These are phyloP conservation scores for Pelobates cultripes DNA, from an alignment of 2,797 vertebrate species.

Conservation along the genomic window DNA sequence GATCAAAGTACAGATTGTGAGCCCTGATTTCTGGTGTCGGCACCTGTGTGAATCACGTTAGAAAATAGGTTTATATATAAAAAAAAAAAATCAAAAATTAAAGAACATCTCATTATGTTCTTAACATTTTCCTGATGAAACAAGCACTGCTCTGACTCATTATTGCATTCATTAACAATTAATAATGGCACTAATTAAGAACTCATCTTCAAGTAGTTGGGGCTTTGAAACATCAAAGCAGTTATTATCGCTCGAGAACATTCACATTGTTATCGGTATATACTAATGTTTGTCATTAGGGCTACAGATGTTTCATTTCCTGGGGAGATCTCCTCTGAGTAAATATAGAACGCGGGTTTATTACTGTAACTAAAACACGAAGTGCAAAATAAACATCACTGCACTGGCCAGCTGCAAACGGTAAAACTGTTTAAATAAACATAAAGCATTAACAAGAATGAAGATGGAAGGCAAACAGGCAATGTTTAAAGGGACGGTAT, in stretches of 20 bases:
- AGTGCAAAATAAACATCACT: not conserved
- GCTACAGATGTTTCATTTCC: conserved; percentile 22
- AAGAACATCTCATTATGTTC: not conserved
- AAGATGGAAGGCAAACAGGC: not conserved
- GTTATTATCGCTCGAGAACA: conserved; percentile 2
- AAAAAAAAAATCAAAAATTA: not conserved
- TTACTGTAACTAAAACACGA: not conserved
- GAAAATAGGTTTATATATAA: not conserved
- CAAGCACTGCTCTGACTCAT: not conserved
- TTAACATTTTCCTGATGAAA: not conserved
- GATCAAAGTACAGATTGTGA: conserved; percentile 79
- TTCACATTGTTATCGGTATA: conserved; percentile 20
- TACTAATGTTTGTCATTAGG: conserved; percentile 16
- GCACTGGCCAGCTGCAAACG: not conserved
- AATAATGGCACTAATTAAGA: not conserved
- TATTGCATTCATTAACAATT: not conserved
- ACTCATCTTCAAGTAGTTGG: too few relatives aligned
- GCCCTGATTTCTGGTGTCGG: conserved; percentile 82
- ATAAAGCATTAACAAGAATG: not conserved
- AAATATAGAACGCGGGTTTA: not conserved
- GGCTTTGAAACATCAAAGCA: not conserved
- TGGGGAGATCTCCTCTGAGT: not conserved
- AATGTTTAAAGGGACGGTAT: not conserved
- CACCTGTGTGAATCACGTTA: conserved; percentile 63
- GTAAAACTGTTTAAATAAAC: conserved; percentile 20